Base-by-base conservation (phyloP, 2,888 invertebrate genomes). In the Choristoneura rosaceana region DNA sequence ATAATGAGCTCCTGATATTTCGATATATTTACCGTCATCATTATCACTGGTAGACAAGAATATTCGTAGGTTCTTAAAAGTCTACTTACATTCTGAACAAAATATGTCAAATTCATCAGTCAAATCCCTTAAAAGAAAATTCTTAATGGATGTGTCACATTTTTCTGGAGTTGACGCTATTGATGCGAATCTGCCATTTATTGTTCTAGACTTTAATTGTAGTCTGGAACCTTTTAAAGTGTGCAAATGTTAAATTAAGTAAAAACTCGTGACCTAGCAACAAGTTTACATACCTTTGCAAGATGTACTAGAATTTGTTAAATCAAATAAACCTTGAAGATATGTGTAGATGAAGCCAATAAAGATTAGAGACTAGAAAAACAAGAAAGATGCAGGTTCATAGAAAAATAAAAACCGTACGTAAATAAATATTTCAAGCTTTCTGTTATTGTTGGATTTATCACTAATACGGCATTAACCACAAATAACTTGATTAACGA, bases 401-500 rank as follows among this genome's bases (percentile, higher is more conserved):
- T 52, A 50, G 61, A 60, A 71, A 71, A 50, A 60, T 17, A 61
- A 41, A 50, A 43, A 52, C 43, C 58, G 4, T 34, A 58, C 38
- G 70, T 71, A 65, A 71, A 70, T 64, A 65, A 58, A 10, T 12
- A 10, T 38, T 38, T 7, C 41, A 65, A 71, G 50, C 25, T n/a
- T 14, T 47, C 38, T 4, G 38, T 69, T 63, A 73, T 55, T 43
- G 59, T 60, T 15, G 67, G 58, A 43, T 61, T 43, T 66, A 71
- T 74, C 41, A 43, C 50, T 71, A 74, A 76, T 70, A 76, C 79
- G 71, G 70, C 78, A 76, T 78, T 78, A 64, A 76, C 78, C 71
- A 78, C 80, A 77, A 78, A 62, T 25, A 45, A 76, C 75, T 4
- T 52, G 67, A 79, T 80, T 77, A 80, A 75, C 74, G 73, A 82